Percentiles rank a stretch among this genome's conserved stretches.
phyloP scores from a whole-genome alignment of 2,888 invertebrate species.

The Agriopis leucophaearia region DNA sequence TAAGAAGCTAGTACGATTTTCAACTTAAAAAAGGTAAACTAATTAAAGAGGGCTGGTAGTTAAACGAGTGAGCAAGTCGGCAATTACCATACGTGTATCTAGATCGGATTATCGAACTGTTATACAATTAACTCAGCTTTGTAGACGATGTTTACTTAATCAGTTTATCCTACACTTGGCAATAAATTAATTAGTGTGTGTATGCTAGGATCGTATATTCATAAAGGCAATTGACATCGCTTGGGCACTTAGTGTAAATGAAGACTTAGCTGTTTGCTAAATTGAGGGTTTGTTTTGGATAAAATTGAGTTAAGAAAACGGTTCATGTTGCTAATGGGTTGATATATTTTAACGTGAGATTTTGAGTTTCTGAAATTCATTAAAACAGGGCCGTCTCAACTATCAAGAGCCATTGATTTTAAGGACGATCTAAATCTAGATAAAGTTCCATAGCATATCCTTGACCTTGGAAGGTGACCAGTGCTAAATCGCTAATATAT shows the following conservation, averaged over 20 bases:
- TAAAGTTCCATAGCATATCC: too few relatives aligned
- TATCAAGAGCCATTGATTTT: not conserved
- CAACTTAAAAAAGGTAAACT: slow-evolving; percentile 47
- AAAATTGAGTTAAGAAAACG: slow-evolving; percentile 1
- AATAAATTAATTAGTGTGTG: slow-evolving; percentile 43
- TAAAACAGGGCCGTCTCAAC: not conserved
- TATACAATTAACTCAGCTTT: slow-evolving; percentile 72
- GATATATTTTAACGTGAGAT: slow-evolving; percentile 18
- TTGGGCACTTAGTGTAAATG: slow-evolving; percentile 27
- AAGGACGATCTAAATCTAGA: too few relatives aligned
- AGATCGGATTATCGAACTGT: slow-evolving; percentile 64
- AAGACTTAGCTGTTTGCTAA: slow-evolving; percentile 27
- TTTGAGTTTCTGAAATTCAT: not conserved
- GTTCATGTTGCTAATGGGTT: slow-evolving; percentile 14
- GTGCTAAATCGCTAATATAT: too few relatives aligned
- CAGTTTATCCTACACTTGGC: slow-evolving; percentile 39
- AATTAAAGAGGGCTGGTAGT: slow-evolving; percentile 59
- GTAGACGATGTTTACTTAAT: slow-evolving; percentile 48
- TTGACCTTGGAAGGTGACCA: too few relatives aligned
- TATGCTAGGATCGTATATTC: slow-evolving; percentile 29
- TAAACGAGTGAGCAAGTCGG: slow-evolving; percentile 57
- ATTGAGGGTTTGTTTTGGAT: slow-evolving; percentile 20
- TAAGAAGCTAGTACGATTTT: slow-evolving; percentile 34
- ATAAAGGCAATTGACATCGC: slow-evolving; percentile 31
- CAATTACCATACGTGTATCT: slow-evolving; percentile 63